Conservation (phyloP, 2,888 invertebrate genomes). For the Tipula helvola region DNA sequence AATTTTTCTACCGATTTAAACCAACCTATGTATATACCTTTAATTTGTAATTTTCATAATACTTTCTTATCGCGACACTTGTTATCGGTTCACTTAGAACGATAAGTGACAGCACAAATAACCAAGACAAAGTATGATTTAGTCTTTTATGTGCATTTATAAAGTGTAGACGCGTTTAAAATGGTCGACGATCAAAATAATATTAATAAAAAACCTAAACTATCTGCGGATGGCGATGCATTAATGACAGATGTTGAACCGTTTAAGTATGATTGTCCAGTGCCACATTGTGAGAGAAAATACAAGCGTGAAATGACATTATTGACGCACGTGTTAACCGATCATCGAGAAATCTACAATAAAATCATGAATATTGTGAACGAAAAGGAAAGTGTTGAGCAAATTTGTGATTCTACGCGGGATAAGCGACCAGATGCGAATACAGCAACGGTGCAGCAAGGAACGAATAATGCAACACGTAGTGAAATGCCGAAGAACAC, state of each 20-base stretch:
- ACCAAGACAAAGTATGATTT: background rate
- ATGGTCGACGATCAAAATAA: background rate
- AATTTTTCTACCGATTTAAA: too few relatives aligned
- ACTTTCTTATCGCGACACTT: too few relatives aligned
- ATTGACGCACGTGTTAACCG: background rate
- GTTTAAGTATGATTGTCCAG: background rate
- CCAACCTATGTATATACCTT: too few relatives aligned
- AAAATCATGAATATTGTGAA: background rate
- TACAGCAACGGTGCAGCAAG: background rate
- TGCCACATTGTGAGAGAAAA: background rate
- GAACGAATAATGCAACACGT: background rate
- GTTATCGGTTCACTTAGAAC: too few relatives aligned
- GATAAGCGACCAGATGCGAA: background rate
- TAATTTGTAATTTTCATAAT: too few relatives aligned
- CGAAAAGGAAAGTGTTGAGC: background rate
- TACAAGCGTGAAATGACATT: background rate
- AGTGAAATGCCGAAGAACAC: background rate
- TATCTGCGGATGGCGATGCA: background rate
- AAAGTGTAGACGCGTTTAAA: background rate
- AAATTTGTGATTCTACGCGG: background rate
- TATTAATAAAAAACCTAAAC: background rate
- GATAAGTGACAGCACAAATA: too few relatives aligned
- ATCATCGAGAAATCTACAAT: background rate
- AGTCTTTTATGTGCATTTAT: background rate
- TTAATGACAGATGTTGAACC: background rate